Conservation (phyloP, 2,888 invertebrate species). For the Ophion costatus region DNA sequence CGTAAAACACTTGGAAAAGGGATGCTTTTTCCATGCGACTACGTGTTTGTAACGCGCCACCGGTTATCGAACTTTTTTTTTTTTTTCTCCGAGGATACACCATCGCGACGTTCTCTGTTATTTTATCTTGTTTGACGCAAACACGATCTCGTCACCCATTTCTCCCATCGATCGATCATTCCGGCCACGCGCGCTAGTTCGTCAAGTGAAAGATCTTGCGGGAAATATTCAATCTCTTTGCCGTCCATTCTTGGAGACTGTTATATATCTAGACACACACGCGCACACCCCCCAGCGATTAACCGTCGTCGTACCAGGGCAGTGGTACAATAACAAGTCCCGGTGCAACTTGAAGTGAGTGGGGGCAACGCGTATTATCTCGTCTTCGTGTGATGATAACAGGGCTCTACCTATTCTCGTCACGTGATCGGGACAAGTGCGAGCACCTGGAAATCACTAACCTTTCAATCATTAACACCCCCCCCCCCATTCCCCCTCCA, state of each 20-base stretch:
- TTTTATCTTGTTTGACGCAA: not conserved
- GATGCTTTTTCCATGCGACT: constrained; percentile 34
- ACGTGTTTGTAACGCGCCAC: constrained; percentile 62
- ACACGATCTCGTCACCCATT: constrained; percentile 19
- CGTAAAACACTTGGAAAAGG: constrained; percentile 69
- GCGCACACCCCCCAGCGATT: not conserved
- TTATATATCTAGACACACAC: constrained; percentile 24
- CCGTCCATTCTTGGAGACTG: constrained; percentile 80
- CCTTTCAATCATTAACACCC: too few relatives aligned
- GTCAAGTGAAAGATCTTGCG: constrained; percentile 81
- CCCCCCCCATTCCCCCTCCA: not conserved
- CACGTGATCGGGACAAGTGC: not conserved
- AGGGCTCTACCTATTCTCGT: not conserved
- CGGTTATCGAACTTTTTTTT: constrained; percentile 57
- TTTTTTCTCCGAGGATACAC: constrained; percentile 21
- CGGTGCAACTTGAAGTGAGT: constrained; percentile 31
- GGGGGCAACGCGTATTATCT: constrained; percentile 12
- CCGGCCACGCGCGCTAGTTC: constrained; percentile 55
- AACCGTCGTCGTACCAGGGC: not conserved
- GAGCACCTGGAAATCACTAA: not conserved
- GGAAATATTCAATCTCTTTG: constrained; percentile 77
- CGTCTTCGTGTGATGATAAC: constrained; percentile 30
- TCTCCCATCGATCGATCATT: constrained; percentile 48
- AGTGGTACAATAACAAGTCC: not conserved
- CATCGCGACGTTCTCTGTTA: not conserved